Evolutionary conservation across 2,113 vertebrate genomes (phyloP), one percentile per base, ranked within the genome.

Genomic region (Otocyon megalotis): DNA sequence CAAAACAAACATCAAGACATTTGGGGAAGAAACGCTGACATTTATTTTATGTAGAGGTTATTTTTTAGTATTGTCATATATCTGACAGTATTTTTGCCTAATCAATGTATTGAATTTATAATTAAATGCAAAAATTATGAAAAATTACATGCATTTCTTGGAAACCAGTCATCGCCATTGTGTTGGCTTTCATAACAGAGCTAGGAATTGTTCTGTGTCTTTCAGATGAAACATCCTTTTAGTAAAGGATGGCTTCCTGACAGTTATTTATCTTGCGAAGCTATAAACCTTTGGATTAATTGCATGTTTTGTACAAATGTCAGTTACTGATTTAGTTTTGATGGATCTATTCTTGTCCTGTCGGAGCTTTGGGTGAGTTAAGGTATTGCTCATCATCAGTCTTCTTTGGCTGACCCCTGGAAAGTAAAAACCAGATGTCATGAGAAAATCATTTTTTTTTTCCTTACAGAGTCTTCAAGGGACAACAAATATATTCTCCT

Each of bases 191-290:
- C 67, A 76, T 6, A 30, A 0, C 3, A 26, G 6, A 71, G 12
- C 76, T 62, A 22, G 10, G 43, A n/a, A 43, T 14, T 54, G 5
- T 74, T 76, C 16, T 89, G 13, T 54, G 60, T 26, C 50, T 96
- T 90, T 82, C 11, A 74, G 56, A 63, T 24, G 65, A 89, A 0
- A 0, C 43, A 62, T 53, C 60, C 8, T 77, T 71, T 97, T 93
- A 93, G 88, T 50, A 94, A 43, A 93, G 50, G 48, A 72, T 95
- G 60, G 3, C 48, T 97, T 97, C 30, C 94, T 97, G 97, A 81
- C 88, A 96, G 76, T 77, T 97, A 96, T 58, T 98, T 98, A 90
- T 97, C 83, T 97, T 97, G 94, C 76, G 58, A 94, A 93, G 71
- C 74, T 60, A 63, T 88, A 94, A 93, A 88, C 50, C 35, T 85